Base-by-base conservation (phyloP, 1,140 invertebrate genomes). In the Trichonephila clavata region DNA sequence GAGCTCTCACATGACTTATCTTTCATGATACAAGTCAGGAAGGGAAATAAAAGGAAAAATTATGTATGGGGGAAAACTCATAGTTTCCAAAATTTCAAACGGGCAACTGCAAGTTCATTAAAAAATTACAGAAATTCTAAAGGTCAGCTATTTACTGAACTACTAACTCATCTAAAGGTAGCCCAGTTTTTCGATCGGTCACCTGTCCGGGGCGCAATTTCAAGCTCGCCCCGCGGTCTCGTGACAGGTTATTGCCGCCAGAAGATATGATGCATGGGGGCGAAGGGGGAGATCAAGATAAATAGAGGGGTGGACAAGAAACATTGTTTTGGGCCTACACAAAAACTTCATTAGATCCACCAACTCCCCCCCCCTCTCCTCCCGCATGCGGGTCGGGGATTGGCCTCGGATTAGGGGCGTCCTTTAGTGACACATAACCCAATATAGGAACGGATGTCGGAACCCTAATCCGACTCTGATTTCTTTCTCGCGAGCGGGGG, bases 201-300 rank as follows among this genome's bases (percentile, higher is more conserved):
- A 50, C 50, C 50, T 50, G 50, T 7, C 50, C 50, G 50, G 10
- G 50, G 65, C 65, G 65, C 65, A 68, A 68, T 68, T 68, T 68
- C 24, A 10, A 68, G 24, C 10, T 3, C 65, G n/a, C 65, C 65
- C 65, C 14, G 24, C n/a, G 65, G 65, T 4, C 0, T 24, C 24
- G 60, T 84, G 90, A 92, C 90, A 92, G 77, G 90, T 92, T 92
- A 92, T 92, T 92, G 90, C 80, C 18, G 32, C 18, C 59, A 20
- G 5, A 60, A 68, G 65, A 68, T 68, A 68, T 59, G 83, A 57
- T 86, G 57, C 83, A 86, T 60, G 83, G 50, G n/a, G 77, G 77
- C 32, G 20, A 68, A 68, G 65, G 65, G 68, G 50, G 59, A 39
- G 68, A 90, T 90, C 71, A 80, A 90, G 88, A 90, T 90, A 90